Conservation (phyloP, 2,797 vertebrate species). For the Chelon auratus region DNA sequence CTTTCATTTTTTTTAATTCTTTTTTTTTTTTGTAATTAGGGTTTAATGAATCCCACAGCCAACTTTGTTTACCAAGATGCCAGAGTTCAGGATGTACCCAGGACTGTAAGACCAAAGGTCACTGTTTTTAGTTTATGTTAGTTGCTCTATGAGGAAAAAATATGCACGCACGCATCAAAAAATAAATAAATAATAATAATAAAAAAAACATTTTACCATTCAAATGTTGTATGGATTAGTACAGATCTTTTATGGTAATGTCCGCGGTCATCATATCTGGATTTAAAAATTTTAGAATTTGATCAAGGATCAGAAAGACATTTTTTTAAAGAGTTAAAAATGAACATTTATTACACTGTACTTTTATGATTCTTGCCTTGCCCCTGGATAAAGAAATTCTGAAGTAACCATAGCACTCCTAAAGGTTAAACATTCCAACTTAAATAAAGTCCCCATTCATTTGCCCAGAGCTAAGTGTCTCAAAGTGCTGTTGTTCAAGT, state of each 20-base stretch:
- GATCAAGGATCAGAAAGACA: not conserved
- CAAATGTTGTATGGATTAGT: conserved; percentile 1
- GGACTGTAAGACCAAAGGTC: conserved; percentile 64
- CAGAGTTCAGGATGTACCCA: conserved; percentile 61
- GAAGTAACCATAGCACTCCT: conserved; percentile 56
- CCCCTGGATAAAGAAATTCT: conserved; percentile 33
- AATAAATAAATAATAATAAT: not conserved
- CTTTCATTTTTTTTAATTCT: conserved; percentile 37
- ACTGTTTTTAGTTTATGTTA: conserved; percentile 67
- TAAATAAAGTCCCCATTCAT: conserved; percentile 59
- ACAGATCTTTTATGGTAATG: not conserved
- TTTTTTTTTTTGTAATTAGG: conserved; percentile 69
- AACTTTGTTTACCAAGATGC: conserved; percentile 74
- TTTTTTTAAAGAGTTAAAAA: not conserved
- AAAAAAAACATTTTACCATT: not conserved
- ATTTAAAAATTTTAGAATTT: not conserved
- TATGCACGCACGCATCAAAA: conserved; percentile 17
- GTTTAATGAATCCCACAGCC: conserved; percentile 62
- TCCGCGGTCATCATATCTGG: not conserved
- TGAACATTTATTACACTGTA: not conserved
- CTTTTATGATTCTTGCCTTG: conserved; percentile 7
- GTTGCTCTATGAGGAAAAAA: conserved; percentile 35
- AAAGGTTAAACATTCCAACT: conserved; percentile 72
- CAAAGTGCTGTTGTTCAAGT: conserved; percentile 72
- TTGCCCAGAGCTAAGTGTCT: conserved; percentile 55